Evolutionary conservation across 2,888 invertebrate species (phyloP).

Genomic region (Acrobasis suavella): DNA sequence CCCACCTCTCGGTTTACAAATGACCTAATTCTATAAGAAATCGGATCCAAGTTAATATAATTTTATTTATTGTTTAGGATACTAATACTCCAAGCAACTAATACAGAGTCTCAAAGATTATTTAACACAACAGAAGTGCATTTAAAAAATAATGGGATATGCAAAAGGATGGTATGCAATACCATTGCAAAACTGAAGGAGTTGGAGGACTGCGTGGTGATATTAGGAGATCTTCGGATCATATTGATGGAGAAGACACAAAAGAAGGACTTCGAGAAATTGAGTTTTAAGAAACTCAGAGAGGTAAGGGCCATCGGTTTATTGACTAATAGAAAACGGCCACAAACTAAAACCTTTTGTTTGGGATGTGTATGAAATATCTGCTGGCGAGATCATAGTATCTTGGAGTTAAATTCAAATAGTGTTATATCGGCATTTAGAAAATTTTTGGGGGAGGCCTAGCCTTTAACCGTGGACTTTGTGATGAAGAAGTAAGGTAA

Average conservation of each 20-base stretch:
- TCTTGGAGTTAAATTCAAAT: no score
- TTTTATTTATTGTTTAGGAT: background rate
- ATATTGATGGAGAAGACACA: slow-evolving; percentile 83
- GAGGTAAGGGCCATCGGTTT: slow-evolving; percentile 71
- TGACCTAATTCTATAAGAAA: no score
- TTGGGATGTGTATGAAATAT: no score
- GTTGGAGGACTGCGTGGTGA: slow-evolving; percentile 76
- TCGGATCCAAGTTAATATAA: background rate
- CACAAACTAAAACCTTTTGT: no score
- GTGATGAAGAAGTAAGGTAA: background rate
- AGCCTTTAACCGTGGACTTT: no score
- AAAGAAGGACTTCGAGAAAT: slow-evolving; percentile 69
- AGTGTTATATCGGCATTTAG: no score
- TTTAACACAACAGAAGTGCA: background rate
- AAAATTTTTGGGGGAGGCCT: no score
- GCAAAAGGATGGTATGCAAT: slow-evolving; percentile 43
- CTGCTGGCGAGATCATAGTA: no score
- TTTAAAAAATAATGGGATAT: slow-evolving; percentile 42
- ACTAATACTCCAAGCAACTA: background rate
- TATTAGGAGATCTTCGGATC: slow-evolving; percentile 90
- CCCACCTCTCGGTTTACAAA: no score
- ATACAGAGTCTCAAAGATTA: background rate
- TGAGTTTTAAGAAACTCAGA: slow-evolving; percentile 86
- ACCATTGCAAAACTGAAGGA: slow-evolving; percentile 34
- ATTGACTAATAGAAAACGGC: no score